Conservation (phyloP, 2,797 vertebrate species). For the Betta splendens region DNA sequence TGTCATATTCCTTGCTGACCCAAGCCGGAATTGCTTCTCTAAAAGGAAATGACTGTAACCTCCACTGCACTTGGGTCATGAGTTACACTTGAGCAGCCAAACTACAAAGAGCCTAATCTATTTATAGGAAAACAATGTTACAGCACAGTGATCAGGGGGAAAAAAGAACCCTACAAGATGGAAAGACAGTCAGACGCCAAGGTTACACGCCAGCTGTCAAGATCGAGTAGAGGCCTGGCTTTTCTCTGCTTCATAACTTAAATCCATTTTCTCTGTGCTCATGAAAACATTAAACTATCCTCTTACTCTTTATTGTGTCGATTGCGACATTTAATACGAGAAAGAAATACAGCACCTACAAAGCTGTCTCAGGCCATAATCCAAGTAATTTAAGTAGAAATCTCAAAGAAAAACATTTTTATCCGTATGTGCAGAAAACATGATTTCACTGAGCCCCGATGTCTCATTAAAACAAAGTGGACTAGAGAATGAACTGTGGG, state of each 20-base stretch:
- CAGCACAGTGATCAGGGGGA: slow-evolving; percentile 69
- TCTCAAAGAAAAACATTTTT: slow-evolving; percentile 22
- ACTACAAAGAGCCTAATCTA: slow-evolving; percentile 79
- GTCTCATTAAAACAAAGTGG: slow-evolving; percentile 11
- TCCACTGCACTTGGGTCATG: slow-evolving; percentile 70
- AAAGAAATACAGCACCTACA: slow-evolving; percentile 44
- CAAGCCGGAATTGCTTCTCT: slow-evolving; percentile 63
- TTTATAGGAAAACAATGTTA: slow-evolving; percentile 82
- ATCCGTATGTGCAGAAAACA: slow-evolving; percentile 9
- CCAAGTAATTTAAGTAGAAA: slow-evolving; percentile 25
- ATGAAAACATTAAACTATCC: slow-evolving; percentile 55
- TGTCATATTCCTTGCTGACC: slow-evolving; percentile 69
- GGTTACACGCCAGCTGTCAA: slow-evolving; percentile 62
- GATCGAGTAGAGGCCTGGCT: slow-evolving; percentile 47
- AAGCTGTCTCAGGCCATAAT: slow-evolving; percentile 45
- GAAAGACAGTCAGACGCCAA: slow-evolving; percentile 63
- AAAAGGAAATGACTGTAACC: slow-evolving; percentile 78
- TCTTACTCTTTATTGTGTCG: slow-evolving; percentile 50
- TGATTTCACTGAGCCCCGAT: slow-evolving; percentile 12
- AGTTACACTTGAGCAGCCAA: slow-evolving; percentile 59
- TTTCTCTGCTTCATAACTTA: slow-evolving; percentile 42
- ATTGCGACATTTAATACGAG: slow-evolving; percentile 58
- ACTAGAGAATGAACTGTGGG: slow-evolving; percentile 3
- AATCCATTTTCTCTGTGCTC: slow-evolving; percentile 48
- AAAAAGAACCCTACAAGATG: slow-evolving; percentile 55